These are phyloP conservation scores for Agonum fuliginosum DNA, from an alignment of 2,888 invertebrate species.

Conservation along the genomic window DNA sequence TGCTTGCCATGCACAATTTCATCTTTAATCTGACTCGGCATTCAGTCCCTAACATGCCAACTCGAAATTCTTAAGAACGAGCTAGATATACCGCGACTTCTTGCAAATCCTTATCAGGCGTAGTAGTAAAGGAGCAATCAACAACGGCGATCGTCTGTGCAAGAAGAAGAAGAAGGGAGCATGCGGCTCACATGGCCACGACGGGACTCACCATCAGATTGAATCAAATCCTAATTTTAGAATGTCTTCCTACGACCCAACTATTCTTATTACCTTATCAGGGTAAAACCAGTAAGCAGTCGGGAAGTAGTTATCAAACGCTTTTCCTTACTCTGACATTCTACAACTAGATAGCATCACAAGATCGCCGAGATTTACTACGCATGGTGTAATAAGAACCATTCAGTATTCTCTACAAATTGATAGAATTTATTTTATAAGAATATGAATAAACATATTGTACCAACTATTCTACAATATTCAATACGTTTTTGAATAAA, in stretches of 20 bases:
- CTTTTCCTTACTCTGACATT: not conserved
- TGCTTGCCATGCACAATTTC: slow-evolving; percentile 55
- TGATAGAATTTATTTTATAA: too few relatives aligned
- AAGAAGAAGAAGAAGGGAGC: not conserved
- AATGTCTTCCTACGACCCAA: slow-evolving; percentile 33
- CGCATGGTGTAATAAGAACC: too few relatives aligned
- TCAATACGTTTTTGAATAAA: too few relatives aligned
- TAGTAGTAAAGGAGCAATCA: slow-evolving; percentile 30
- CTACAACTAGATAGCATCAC: slow-evolving; percentile 10
- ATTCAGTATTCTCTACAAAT: too few relatives aligned
- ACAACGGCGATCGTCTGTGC: slow-evolving; percentile 38
- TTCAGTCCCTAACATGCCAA: slow-evolving; percentile 26
- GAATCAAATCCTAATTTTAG: slow-evolving; percentile 41
- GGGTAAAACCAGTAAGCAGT: not conserved
- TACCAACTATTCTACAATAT: too few relatives aligned
- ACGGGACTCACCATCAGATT: slow-evolving; percentile 32
- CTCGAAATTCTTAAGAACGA: slow-evolving; percentile 49
- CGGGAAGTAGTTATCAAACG: slow-evolving; percentile 25
- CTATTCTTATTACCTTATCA: slow-evolving; percentile 42
- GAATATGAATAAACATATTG: too few relatives aligned
- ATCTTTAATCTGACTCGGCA: slow-evolving; percentile 44
- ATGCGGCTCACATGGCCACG: slow-evolving; percentile 9
- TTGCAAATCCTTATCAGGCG: slow-evolving; percentile 44
- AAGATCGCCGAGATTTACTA: slow-evolving; percentile 1
- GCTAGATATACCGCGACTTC: slow-evolving; percentile 35